phyloP scores from a whole-genome alignment of 30 jellyfish, hydroid and myxozoan species.

The Catostylus mosaicus region DNA sequence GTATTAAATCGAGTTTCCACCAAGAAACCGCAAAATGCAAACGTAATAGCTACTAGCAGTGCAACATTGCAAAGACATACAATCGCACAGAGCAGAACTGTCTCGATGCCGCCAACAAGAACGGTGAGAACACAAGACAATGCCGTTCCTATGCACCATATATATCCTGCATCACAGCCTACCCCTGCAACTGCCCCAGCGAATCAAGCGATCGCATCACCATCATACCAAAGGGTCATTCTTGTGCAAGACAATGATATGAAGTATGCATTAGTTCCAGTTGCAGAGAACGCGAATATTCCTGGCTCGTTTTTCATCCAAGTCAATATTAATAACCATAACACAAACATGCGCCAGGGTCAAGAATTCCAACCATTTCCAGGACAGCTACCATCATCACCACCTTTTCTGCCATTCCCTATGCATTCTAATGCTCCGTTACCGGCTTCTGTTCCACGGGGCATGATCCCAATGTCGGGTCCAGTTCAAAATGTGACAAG shows the following conservation, averaged over 20 bases:
- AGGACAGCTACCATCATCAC: too few relatives aligned
- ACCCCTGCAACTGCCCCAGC: not conserved
- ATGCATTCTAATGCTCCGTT: too few relatives aligned
- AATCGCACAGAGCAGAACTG: not conserved
- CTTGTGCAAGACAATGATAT: conserved; percentile 22
- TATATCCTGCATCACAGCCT: not conserved
- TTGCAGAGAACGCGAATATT: conserved; percentile 8
- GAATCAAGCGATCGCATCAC: not conserved
- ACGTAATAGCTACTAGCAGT: not conserved
- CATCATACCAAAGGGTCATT: conserved; percentile 21
- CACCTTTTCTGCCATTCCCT: too few relatives aligned
- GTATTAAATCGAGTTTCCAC: too few relatives aligned
- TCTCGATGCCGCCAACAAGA: not conserved
- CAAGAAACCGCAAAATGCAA: too few relatives aligned
- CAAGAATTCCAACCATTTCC: too few relatives aligned
- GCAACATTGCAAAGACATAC: not conserved
- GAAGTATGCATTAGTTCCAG: conserved; percentile 44
- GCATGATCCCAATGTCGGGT: not conserved
- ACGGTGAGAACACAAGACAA: not conserved
- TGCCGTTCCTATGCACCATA: not conserved
- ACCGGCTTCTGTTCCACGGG: too few relatives aligned
- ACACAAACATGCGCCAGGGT: too few relatives aligned
- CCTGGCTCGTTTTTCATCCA: not conserved
- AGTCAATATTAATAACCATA: too few relatives aligned
- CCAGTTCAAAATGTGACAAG: not conserved